Evolutionary conservation across 2,888 invertebrate species (phyloP).

Genomic region (Pachydiplax longipennis): DNA sequence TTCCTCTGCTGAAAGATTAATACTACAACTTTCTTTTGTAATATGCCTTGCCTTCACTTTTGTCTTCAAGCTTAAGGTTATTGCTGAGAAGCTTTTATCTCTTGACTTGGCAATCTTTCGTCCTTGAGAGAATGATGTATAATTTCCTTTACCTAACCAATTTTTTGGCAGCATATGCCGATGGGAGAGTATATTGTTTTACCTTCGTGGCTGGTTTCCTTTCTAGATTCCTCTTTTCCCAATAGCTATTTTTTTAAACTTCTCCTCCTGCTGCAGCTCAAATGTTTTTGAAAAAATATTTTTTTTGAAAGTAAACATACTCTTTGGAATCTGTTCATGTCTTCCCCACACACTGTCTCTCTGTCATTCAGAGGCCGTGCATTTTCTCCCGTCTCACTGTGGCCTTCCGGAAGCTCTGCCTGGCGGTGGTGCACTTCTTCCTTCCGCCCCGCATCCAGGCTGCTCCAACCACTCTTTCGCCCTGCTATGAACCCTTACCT

Average conservation of each 20-base stretch:
- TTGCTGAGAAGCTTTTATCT: conserved; percentile 23
- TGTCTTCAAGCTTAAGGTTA: conserved; percentile 28
- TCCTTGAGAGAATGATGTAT: background rate
- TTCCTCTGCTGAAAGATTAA: conserved; percentile 13
- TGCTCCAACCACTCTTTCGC: background rate
- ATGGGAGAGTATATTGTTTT: background rate
- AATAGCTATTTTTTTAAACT: background rate
- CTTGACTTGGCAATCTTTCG: conserved; percentile 24
- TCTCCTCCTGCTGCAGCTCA: background rate
- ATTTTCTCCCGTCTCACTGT: conserved; percentile 37
- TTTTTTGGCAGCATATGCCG: background rate
- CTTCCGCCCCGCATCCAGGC: conserved; percentile 36
- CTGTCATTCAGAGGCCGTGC: conserved; percentile 41
- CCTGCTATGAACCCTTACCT: conserved; percentile 14
- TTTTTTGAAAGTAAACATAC: background rate
- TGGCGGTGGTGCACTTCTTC: conserved; percentile 43
- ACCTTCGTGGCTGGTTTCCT: background rate
- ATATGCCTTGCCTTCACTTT: conserved; percentile 28
- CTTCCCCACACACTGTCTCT: background rate
- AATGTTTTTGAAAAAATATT: background rate
- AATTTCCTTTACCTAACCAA: background rate
- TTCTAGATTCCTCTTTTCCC: background rate
- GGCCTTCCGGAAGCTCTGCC: conserved; percentile 43
- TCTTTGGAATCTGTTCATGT: background rate
- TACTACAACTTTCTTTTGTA: background rate